A percentile compares a stretch with the other conserved stretches of the same genome.
phyloP scores from a whole-genome alignment of 2,888 invertebrate species.

The Sarcophaga carnaria region DNA sequence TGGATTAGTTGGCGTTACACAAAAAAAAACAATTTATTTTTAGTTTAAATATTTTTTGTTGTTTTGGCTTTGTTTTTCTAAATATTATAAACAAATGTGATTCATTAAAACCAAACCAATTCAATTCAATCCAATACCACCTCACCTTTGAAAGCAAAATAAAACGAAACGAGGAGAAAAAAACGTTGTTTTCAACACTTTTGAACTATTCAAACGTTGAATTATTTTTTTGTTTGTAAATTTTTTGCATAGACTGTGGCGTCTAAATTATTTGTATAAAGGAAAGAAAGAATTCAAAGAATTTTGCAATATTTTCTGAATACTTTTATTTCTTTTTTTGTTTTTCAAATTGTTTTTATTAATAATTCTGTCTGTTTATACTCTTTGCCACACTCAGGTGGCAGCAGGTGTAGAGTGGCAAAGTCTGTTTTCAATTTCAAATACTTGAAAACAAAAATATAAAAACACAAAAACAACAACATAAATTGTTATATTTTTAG shows the following conservation, averaged over 20 bases:
- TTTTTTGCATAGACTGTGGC: conserved; percentile 33
- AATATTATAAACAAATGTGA: conserved; percentile 1
- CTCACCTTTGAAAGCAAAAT: too few species aligned
- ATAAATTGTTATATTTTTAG: background rate
- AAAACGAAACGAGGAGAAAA: too few species aligned
- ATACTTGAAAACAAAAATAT: background rate
- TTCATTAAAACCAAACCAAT: conserved; percentile 3
- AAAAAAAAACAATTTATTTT: background rate
- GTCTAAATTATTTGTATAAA: conserved; percentile 44
- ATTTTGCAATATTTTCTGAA: conserved; percentile 13
- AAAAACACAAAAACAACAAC: background rate
- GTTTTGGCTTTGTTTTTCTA: background rate
- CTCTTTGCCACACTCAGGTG: conserved; percentile 18
- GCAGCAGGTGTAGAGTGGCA: conserved; percentile 42
- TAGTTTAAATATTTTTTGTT: background rate
- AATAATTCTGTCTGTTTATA: background rate
- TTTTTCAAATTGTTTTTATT: conserved; percentile 15
- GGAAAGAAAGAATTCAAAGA: conserved; percentile 45
- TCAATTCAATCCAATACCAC: background rate
- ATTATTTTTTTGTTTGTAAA: too few species aligned
- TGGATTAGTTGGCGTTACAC: background rate
- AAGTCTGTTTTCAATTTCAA: conserved; percentile 20
- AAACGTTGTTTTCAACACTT: conserved; percentile 41
- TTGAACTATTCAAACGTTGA: conserved; percentile 25
- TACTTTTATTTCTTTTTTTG: too few species aligned